phyloP scores from a whole-genome alignment of 2,888 invertebrate genomes.

The Aquatica leii region DNA sequence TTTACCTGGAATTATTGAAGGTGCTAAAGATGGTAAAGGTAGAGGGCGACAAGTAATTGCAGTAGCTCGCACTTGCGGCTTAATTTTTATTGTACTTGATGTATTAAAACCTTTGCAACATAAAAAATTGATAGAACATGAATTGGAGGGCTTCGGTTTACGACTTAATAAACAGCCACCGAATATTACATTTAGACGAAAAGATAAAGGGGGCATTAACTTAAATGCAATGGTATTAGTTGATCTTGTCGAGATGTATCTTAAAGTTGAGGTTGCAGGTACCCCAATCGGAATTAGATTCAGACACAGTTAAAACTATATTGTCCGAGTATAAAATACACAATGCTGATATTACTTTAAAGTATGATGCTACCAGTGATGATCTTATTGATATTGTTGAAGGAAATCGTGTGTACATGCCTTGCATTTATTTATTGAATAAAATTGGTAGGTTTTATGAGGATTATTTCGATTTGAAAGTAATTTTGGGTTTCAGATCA shows the following conservation, averaged over 20 bases:
- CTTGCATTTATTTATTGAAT: slow-evolving; percentile 98
- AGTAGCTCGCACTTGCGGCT: slow-evolving; percentile 96
- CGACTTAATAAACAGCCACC: slow-evolving; percentile 96
- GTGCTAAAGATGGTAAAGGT: slow-evolving; percentile 99
- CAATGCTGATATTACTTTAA: slow-evolving; percentile 96
- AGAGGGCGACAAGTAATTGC: slow-evolving; percentile 98
- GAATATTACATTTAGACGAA: slow-evolving; percentile 93
- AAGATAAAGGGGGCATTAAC: slow-evolving; percentile 99
- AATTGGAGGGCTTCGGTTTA: slow-evolving; percentile 98
- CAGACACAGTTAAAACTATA: slow-evolving; percentile 94
- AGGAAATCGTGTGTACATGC: slow-evolving; percentile 97
- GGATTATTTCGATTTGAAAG: slow-evolving; percentile 2
- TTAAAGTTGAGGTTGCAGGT: too few species aligned
- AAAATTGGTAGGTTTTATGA: slow-evolving; percentile 80
- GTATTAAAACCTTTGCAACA: slow-evolving; percentile 97
- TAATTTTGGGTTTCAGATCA: slow-evolving; percentile 70
- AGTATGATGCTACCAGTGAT: slow-evolving; percentile 95
- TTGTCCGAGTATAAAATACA: slow-evolving; percentile 98
- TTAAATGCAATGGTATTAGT: slow-evolving; percentile 90
- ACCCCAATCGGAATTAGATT: slow-evolving; percentile 67
- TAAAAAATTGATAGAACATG: slow-evolving; percentile 95
- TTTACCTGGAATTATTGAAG: slow-evolving; percentile 99
- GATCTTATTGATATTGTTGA: slow-evolving; percentile 98
- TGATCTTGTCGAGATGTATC: too few species aligned
- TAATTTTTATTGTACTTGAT: slow-evolving; percentile 97